Base-by-base conservation (phyloP, 2,113 vertebrate species). In the Mastomys natalensis region DNA sequence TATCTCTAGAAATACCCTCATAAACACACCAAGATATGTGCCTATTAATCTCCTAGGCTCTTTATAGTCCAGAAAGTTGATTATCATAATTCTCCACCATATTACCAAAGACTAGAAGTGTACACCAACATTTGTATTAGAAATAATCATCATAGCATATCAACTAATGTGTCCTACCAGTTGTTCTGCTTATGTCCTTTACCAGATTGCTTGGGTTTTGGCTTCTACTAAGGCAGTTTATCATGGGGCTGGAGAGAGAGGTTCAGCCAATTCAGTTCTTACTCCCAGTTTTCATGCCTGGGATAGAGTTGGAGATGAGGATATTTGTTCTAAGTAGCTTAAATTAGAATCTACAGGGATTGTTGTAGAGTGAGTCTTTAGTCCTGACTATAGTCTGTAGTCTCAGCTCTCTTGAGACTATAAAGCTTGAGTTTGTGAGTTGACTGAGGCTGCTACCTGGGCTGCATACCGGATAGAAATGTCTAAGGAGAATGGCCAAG, bases 241-340 rank as follows among this genome's bases (percentile, higher is more conserved):
- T 26, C 3, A 51, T 37, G 26, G 8, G 53, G 37, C 45, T 6
- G 1, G 7, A 1, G 4, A 8, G 2, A 62, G 4, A 62, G 43
- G 45, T 5, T 5, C 22, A 60, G 45, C 9, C 10, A 17, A 12
- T 55, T 17, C 31, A 22, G 48, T 26, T n/a, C 24, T 58, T 43
- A 0, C 12, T 72, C 64, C 66, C 22, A 26, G 21, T 12, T 73
- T 73, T n/a, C 24, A 29, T 29, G 24, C 55, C 68, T 58, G 51
- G 13, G 15, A 24, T 24, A 66, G 51, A 8, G 0, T 37, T 11
- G 48, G 1, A 4, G 17, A 15, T 87, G 31, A n/a, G 48, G 48
- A 5, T 26, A 34, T 64, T 62, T 3, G 1, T 19, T n/a, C 51
- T 70, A 87, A 78, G 7, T 62, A 24, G 24, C n/a, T 93, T 68